These are phyloP conservation scores for Ceratitis capitata DNA, from an alignment of 1,140 invertebrate genomes.

Conservation along the genomic window DNA sequence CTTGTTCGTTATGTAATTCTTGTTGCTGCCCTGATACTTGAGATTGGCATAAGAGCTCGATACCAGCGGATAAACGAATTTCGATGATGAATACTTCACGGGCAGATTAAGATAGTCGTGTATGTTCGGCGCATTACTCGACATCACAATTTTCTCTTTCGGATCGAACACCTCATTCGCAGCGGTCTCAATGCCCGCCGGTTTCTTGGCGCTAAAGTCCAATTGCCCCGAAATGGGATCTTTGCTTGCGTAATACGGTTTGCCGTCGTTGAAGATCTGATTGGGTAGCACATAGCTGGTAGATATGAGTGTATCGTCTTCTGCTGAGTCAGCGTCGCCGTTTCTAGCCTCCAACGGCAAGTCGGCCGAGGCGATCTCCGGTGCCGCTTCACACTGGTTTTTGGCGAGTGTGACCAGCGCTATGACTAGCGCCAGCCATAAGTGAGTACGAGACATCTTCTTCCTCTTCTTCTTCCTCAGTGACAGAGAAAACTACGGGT, in stretches of 20 bases:
- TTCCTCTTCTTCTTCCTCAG: too few species aligned
- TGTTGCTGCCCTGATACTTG: conserved; percentile 75
- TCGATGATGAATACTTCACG: conserved; percentile 73
- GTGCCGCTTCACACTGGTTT: not conserved
- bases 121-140: conserved; percentile 70
- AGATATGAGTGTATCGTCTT: conserved; percentile 59
- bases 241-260: conserved; percentile 76
- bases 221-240: conserved; percentile 75
- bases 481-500: not conserved
- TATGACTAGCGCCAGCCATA: conserved; percentile 35
- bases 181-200: conserved; percentile 64
- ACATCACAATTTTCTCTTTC: conserved; percentile 59
- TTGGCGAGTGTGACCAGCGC: not conserved
- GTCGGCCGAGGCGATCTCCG: conserved; percentile 50
- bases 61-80: conserved; percentile 75
- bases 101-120: conserved; percentile 78
- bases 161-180: conserved; percentile 60
- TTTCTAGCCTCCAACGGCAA: conserved; percentile 55
- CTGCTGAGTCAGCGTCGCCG: conserved; percentile 49
- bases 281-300: conserved; percentile 61
- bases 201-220: conserved; percentile 71
- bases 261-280: conserved; percentile 73
- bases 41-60: conserved; percentile 78
- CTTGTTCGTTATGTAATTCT: conserved; percentile 72
- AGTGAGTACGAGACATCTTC: not conserved